Evolutionary conservation across 2,888 invertebrate species (phyloP), one percentile per base, ranked within the genome.

Genomic region (Eretmocerus hayati): DNA sequence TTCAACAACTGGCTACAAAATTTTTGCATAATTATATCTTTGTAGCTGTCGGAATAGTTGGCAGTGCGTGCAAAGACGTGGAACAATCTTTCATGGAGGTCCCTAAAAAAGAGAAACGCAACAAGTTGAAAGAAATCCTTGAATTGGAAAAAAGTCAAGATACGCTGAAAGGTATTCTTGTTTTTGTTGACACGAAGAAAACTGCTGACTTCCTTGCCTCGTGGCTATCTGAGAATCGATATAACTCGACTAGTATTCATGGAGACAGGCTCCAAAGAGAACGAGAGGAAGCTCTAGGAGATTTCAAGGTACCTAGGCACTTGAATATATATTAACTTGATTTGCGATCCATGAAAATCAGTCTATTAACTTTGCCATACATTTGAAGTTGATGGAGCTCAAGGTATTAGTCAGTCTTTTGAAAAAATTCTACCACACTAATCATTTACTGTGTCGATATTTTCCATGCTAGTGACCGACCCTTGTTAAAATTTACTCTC

Each of bases 31-130:
- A 77, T 46, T 94, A 95, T 65, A 65, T 92, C n/a, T 95, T 94
- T 65, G 78, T 95, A 6, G 81, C 89, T 0, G 86, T 96, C 16
- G 97, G 96, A 36, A 83, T 89, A 9, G 85, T 97, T 0, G 97
- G 97, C 1, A 90, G 92, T 2, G 96, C 96, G 6, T 93, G 91
- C 61, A 69, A 83, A 0, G 95, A 97, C 70, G 93, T 97, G 0
- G 81, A 85, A 46, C 97, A 97, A 67, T 76, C 75, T 2, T 81
- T 91, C 59, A 74, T 79, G 38, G 76, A 86, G 64, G 84, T 87
- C 0, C 72, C 77, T 1, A 81, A 83, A 54, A 81, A 80, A 33
- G 82, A 85, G 38, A 95, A 94, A 62, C 79, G 85, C 52, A 75
- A 79, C 0, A 85, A 84, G 59, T 74, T 96, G 0, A 75, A 83